A percentile compares a stretch with the other conserved stretches of the same genome.
phyloP scores from a whole-genome alignment of 2,797 vertebrate species.

The Gallinago solitaria region DNA sequence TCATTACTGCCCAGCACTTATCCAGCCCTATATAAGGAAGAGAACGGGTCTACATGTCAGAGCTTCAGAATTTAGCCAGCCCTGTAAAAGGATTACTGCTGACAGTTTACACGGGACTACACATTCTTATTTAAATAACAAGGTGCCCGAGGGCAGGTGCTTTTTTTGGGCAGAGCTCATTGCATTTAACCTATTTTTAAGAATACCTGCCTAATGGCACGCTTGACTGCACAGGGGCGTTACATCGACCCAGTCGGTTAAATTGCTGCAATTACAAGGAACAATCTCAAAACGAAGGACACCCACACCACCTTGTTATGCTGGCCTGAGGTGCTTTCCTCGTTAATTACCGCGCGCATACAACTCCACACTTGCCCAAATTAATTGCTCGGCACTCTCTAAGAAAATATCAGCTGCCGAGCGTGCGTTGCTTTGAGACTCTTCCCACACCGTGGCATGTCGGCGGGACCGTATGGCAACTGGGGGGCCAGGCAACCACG shows the following conservation, averaged over 20 bases:
- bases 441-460: not conserved
- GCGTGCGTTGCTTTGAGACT: not conserved
- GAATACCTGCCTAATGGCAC: not conserved
- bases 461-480: not conserved
- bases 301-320: constrained; percentile 24
- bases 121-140: not conserved
- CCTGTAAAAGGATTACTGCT: constrained; percentile 32
- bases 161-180: not conserved
- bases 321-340: constrained; percentile 59
- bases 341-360: not conserved
- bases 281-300: constrained; percentile 18
- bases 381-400: constrained; percentile 39
- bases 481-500: not conserved
- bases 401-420: constrained; percentile 33
- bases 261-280: constrained; percentile 31
- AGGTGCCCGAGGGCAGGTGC: constrained; percentile 2
- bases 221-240: not conserved
- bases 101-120: not conserved
- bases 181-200: not conserved
- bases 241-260: not conserved
- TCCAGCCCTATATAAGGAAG: constrained; percentile 60
- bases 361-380: constrained; percentile 56
- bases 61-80: constrained; percentile 13
- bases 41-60: not conserved
- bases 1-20: constrained; percentile 39